Evolutionary conservation across 2,888 invertebrate species (phyloP), one percentile per base, ranked within the genome.

Genomic region (Sinotaia quadrata): DNA sequence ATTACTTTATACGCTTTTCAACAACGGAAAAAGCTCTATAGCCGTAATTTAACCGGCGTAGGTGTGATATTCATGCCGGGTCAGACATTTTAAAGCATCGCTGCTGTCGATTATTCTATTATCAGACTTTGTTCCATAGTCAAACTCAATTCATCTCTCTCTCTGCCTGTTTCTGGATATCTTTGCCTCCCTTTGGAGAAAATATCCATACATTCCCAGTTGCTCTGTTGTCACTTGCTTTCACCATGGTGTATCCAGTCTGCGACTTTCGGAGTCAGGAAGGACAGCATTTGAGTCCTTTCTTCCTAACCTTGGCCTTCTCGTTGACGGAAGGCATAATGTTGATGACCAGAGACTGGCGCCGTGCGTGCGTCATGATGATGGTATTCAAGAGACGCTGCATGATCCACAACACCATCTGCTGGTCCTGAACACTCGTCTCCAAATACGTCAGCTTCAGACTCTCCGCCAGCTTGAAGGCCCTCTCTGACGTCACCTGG

Each of bases 371-470:
- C 44, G 29, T 37, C 37, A 54, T 24, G 56, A 65, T 65, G 41
- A 65, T 56, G 33, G 21, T 44, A 47, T 44, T 65, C 15, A 65
- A 36, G n/a, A 65, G 56, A 0, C 54, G 37, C 44, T 33, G 36
- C n/a, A 65, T 24, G 37, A 65, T 56, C 44, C 54, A 65, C 65
- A 65, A 56, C 31, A 65, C 56, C 56, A 56, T 65, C 65, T 56
- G 44, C 65, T 44, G 27, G 56, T 65, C 65, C 12, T 24, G 54
- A n/a, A 65, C 56, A 33, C 56, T 27, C 56, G 65, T 65, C 52
- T 65, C 65, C 52, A 37, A 31, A 56, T 65, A 65, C 24, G 54
- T 54, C 41, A 65, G 44, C 27, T 56, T n/a, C 8, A 65, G 65
- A 24, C 56, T 37, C 44, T 65, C 65, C 29, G 65, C 65, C 56